These are phyloP conservation scores for Callosobruchus maculatus DNA, from an alignment of 2,888 invertebrate species.

Conservation along the genomic window DNA sequence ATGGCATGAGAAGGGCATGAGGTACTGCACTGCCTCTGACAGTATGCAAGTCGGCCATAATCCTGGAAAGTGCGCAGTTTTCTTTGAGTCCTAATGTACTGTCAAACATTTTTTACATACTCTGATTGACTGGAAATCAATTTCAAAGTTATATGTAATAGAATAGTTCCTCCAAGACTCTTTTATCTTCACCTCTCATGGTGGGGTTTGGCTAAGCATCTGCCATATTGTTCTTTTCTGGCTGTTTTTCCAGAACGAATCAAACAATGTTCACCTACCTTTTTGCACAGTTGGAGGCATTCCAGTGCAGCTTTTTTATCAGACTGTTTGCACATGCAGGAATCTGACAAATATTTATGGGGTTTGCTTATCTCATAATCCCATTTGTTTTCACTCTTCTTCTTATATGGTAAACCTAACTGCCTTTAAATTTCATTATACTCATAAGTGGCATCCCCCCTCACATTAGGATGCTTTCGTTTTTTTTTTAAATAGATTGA, in stretches of 20 bases:
- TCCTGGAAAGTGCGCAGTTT: slow-evolving; percentile 2
- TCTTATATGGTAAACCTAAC: too few relatives aligned
- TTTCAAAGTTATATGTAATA: slow-evolving; percentile 3
- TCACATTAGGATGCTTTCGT: too few relatives aligned
- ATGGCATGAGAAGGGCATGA: too few relatives aligned
- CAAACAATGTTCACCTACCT: slow-evolving; percentile 3
- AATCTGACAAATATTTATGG: slow-evolving; percentile 1
- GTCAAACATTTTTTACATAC: slow-evolving; percentile 5
- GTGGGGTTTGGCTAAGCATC: neutral
- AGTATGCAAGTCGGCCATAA: neutral
- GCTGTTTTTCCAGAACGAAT: slow-evolving; percentile 1
- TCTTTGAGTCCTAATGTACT: slow-evolving; percentile 4
- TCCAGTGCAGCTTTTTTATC: slow-evolving; percentile 2
- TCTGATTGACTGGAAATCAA: neutral
- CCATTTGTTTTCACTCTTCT: slow-evolving; percentile 1
- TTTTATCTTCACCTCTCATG: slow-evolving; percentile 2
- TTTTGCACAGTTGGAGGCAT: slow-evolving; percentile 5
- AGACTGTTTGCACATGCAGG: slow-evolving; percentile 1
- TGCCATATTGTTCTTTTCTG: slow-evolving; percentile 3
- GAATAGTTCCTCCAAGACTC: slow-evolving; percentile 1
- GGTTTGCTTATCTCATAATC: slow-evolving; percentile 4
- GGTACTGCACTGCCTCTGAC: neutral
- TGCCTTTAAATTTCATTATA: too few relatives aligned
- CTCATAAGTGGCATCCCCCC: too few relatives aligned
- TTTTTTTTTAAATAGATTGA: too few relatives aligned